Conservation (phyloP, 2,113 vertebrate species). For the Balaeniceps rex region DNA sequence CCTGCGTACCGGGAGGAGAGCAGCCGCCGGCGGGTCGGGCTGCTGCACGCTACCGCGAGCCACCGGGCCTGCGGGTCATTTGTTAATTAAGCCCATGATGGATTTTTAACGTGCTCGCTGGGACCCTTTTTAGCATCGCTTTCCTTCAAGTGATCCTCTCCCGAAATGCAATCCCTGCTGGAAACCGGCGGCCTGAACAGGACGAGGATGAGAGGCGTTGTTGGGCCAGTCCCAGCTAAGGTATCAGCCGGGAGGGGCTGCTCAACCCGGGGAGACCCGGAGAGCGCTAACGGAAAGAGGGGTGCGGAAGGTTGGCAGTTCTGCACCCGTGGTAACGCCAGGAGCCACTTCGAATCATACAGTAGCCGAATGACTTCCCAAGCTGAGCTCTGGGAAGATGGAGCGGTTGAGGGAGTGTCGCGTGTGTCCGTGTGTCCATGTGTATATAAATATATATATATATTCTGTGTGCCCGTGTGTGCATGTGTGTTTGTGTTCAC, state of each 20-base stretch:
- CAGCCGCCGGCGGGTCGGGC: background rate
- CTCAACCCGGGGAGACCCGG: too few species aligned
- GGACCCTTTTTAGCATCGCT: too few species aligned
- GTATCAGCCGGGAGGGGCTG: background rate
- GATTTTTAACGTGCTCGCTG: background rate
- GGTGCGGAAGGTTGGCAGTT: accelerated
- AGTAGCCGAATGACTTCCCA: background rate
- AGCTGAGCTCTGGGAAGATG: background rate
- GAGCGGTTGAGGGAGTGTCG: too few species aligned
- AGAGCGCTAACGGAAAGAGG: background rate
- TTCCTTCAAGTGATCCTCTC: background rate
- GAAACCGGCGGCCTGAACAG: background rate
- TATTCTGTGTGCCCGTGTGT: too few species aligned
- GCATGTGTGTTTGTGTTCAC: background rate
- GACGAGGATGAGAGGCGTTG: accelerated
- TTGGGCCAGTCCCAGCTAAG: background rate
- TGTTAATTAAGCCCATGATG: background rate
- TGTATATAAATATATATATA: too few species aligned
- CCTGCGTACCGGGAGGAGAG: accelerated
- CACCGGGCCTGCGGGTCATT: too few species aligned
- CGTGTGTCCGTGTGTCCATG: background rate
- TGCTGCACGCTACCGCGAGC: background rate
- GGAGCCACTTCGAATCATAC: accelerated
- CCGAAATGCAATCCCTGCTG: background rate
- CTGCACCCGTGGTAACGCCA: background rate